Base-by-base conservation (phyloP, 2,888 invertebrate genomes). In the Atherix ibis region DNA sequence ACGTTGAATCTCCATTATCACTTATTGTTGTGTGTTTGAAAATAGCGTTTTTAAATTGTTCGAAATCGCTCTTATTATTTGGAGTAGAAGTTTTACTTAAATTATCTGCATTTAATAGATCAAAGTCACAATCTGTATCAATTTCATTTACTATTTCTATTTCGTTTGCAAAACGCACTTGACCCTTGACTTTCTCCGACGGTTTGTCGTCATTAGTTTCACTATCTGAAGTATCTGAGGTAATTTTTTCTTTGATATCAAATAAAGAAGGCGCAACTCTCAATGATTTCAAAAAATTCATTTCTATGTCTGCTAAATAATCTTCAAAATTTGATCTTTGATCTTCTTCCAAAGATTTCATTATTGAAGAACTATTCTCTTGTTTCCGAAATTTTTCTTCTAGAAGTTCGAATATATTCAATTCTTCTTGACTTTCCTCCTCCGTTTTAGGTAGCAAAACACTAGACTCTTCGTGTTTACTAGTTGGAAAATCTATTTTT, bases 11-110 rank as follows among this genome's bases (percentile, higher is more conserved):
- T 25, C 59, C 55, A n/a, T n/a, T n/a, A n/a, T n/a, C n/a, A n/a
- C n/a, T n/a, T n/a, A n/a, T n/a, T n/a, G n/a, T n/a, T n/a, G n/a
- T n/a, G n/a, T n/a, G n/a, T n/a, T n/a, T 13, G 57, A n/a, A 30
- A 61, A 41, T 54, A 59, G 28, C 47, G 59, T 60, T 48, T 54
- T 58, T 43, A 58, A 38, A 32, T 26, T 33, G 42, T 46, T 50
- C 52, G 27, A 33, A 30, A 33, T 44, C 50, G 18, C 40, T 47
- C 31, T 44, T 49, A 4, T 43, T 36, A 16, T 44, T 43, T n/a
- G 57, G 36, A 22, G 34, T 39, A 3, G 36, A 44, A 18, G 36
- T 40, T 30, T 27, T 36, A 26, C 28, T 34, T 26, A 26, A 6
- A 14, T 35, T 35, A 8, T 27, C 10, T 12, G 34, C 29, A 10